Evolutionary conservation across 1,140 invertebrate species (phyloP).

Genomic region (Mamestra configurata): DNA sequence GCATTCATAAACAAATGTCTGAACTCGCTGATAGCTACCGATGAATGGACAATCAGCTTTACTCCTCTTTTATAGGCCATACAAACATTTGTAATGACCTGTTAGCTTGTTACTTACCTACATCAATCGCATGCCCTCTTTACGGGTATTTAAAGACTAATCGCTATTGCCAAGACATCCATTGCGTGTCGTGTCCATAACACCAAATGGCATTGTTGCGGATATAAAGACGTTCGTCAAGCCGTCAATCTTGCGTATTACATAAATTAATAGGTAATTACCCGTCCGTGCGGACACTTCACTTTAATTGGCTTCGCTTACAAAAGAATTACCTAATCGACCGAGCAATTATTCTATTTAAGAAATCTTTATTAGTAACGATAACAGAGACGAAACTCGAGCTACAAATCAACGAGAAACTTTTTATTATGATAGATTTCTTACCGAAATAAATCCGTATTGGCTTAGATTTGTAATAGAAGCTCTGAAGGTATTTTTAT

Average conservation of each 20-base stretch:
- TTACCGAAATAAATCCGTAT: neutral
- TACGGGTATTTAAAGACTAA: constrained; percentile 16
- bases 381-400: neutral
- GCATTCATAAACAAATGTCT: constrained; percentile 50
- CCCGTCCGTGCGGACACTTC: constrained; percentile 31
- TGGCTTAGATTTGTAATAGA: neutral
- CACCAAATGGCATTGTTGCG: constrained; percentile 26
- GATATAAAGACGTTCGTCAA: constrained; percentile 20
- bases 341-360: constrained; percentile 18
- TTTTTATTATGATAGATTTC: neutral
- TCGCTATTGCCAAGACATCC: neutral
- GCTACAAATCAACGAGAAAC: neutral
- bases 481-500: constrained; percentile 58
- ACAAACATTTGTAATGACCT: constrained; percentile 7
- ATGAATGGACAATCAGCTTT: constrained; percentile 45
- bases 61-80: constrained; percentile 10
- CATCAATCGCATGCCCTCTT: constrained; percentile 11
- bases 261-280: constrained; percentile 37
- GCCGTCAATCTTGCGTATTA: constrained; percentile 15
- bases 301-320: constrained; percentile 27
- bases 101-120: neutral
- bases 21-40: constrained; percentile 29
- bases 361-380: neutral
- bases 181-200: constrained; percentile 26
- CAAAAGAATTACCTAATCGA: constrained; percentile 30